Evolutionary conservation across 2,888 invertebrate species (phyloP).

Genomic region (Cloeon dipterum): DNA sequence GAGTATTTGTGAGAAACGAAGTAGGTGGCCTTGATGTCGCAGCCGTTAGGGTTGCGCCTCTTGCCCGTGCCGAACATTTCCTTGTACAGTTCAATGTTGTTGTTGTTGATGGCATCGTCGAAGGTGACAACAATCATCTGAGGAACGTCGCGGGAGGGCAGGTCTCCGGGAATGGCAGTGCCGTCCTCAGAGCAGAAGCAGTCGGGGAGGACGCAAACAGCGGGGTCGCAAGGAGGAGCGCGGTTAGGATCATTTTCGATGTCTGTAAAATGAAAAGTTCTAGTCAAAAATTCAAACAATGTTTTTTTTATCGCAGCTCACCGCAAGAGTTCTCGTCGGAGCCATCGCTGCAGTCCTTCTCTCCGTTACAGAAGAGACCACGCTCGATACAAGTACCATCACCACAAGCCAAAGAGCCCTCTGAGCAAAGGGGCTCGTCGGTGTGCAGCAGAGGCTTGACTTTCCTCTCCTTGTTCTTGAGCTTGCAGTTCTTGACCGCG

Average conservation of each 20-base stretch:
- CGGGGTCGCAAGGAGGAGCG: constrained; percentile 69
- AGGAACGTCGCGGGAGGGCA: constrained; percentile 64
- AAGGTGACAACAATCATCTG: constrained; percentile 90
- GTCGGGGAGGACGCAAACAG: constrained; percentile 69
- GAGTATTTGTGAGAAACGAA: constrained; percentile 85
- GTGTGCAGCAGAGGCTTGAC: constrained; percentile 69
- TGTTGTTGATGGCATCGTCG: constrained; percentile 86
- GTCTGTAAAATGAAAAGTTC: too few relatives aligned
- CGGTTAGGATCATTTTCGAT: constrained; percentile 85
- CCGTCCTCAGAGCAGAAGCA: constrained; percentile 90
- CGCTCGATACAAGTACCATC: constrained; percentile 69
- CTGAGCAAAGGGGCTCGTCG: constrained; percentile 61
- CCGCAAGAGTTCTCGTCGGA: constrained; percentile 82
- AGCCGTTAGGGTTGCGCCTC: constrained; percentile 80
- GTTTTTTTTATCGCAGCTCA: constrained; percentile 25
- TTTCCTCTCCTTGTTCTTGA: constrained; percentile 73
- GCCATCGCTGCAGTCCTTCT: constrained; percentile 68
- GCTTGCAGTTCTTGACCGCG: constrained; percentile 77
- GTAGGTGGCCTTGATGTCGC: constrained; percentile 79
- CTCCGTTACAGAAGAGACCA: constrained; percentile 81
- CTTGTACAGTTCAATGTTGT: constrained; percentile 82
- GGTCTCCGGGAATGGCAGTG: constrained; percentile 62
- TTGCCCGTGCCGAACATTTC: constrained; percentile 50
- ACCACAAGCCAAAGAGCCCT: constrained; percentile 70
- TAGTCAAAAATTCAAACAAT: background rate